These are phyloP conservation scores for Pardosa pseudoannulata DNA, from an alignment of 2,888 invertebrate genomes.

Conservation along the genomic window DNA sequence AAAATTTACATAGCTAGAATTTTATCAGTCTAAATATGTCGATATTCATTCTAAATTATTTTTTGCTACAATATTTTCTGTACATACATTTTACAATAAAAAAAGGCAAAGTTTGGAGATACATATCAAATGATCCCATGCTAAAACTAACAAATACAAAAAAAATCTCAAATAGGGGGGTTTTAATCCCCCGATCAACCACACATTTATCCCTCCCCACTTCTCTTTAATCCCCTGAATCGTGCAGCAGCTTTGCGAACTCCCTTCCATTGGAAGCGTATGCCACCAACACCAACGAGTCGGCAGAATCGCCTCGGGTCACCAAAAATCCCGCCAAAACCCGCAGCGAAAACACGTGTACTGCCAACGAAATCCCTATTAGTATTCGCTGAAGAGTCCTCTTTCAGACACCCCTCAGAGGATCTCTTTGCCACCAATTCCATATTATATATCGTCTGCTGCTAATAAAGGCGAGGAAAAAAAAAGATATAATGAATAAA, in stretches of 20 bases:
- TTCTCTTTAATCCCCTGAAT: not conserved
- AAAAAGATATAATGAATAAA: too few species aligned
- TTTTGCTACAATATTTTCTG: too few species aligned
- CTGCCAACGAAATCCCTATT: constrained; percentile 4
- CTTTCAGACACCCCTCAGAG: not conserved
- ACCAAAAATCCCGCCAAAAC: not conserved
- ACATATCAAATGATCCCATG: too few species aligned
- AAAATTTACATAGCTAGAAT: too few species aligned
- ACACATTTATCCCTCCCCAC: not conserved
- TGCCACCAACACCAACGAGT: not conserved
- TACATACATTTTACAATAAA: too few species aligned
- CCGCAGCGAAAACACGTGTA: constrained; percentile 9
- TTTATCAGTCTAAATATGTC: too few species aligned
- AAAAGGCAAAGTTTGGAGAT: too few species aligned
- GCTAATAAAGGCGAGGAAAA: too few species aligned
- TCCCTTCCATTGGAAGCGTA: constrained; percentile 1
- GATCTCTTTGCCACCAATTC: not conserved
- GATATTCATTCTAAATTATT: too few species aligned
- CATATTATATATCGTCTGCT: not conserved
- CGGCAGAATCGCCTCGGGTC: not conserved
- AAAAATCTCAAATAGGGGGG: not conserved
- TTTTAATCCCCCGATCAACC: not conserved
- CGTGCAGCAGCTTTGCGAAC: not conserved
- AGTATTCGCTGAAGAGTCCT: not conserved
- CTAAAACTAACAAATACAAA: too few species aligned